phyloP scores from a whole-genome alignment of 1,140 invertebrate species.

The Zeugodacus cucurbitae region DNA sequence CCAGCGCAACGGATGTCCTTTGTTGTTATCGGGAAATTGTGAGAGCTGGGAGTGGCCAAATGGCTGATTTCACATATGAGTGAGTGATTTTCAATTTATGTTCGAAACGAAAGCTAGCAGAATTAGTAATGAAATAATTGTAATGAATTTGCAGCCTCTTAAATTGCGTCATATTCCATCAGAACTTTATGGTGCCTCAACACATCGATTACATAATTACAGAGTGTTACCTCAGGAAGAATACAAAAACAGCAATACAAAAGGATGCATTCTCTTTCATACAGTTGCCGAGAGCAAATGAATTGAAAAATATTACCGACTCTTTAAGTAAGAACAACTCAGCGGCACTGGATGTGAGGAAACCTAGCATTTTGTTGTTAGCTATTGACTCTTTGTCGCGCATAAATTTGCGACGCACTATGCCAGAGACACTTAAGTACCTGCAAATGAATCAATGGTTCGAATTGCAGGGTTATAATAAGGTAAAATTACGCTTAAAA shows the following conservation, averaged over 20 bases:
- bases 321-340: neutral
- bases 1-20: conserved; percentile 11
- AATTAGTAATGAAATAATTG: too few species aligned
- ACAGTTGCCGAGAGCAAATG: conserved; percentile 43
- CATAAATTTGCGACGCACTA: conserved; percentile 65
- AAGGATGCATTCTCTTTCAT: conserved; percentile 56
- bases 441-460: conserved; percentile 48
- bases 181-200: neutral
- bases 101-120: too few species aligned
- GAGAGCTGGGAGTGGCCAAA: conserved; percentile 51
- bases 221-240: conserved; percentile 48
- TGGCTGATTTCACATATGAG: conserved; percentile 66
- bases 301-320: neutral
- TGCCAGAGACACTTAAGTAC: conserved; percentile 54
- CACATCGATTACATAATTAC: neutral
- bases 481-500: conserved; percentile 54
- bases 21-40: conserved; percentile 71
- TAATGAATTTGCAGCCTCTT: neutral
- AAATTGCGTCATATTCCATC: neutral
- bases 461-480: conserved; percentile 59
- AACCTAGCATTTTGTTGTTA: conserved; percentile 55
- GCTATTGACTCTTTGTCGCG: conserved; percentile 60
- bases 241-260: conserved; percentile 46
- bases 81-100: too few species aligned
- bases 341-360: neutral